Evolutionary conservation across 2,888 invertebrate genomes (phyloP).

Genomic region (Biston betularia): DNA sequence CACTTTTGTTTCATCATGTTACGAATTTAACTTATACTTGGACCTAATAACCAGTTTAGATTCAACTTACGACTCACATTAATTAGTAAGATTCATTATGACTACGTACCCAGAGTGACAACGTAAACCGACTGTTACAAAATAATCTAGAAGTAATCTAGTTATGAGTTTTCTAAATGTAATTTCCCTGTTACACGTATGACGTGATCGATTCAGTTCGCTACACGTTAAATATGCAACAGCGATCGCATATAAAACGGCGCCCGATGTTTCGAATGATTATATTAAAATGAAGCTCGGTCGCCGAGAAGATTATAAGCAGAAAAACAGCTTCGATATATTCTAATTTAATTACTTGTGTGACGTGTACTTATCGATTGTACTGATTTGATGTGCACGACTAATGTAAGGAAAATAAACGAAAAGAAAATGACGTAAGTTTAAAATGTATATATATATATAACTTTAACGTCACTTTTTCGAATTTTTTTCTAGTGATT

Average conservation of each 20-base stretch:
- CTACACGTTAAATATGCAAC: constrained; percentile 40
- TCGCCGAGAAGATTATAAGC: not conserved
- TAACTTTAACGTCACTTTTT: not conserved
- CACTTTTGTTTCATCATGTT: no score
- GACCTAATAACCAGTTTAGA: not conserved
- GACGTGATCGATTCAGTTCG: constrained; percentile 22
- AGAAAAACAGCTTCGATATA: not conserved
- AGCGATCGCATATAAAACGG: constrained; percentile 65
- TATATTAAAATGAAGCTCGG: constrained; percentile 39
- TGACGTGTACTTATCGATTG: not conserved
- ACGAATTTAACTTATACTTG: no score
- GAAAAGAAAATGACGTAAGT: not conserved
- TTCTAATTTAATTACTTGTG: not conserved
- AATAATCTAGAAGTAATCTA: constrained; percentile 4
- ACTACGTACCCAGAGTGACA: not conserved
- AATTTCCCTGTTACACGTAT: constrained; percentile 25
- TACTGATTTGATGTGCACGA: not conserved
- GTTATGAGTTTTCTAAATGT: constrained; percentile 31
- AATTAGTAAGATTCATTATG: no score
- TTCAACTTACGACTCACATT: not conserved
- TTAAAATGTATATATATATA: not conserved
- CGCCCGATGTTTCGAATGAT: constrained; percentile 62
- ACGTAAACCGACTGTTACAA: not conserved
- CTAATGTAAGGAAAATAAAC: not conserved
- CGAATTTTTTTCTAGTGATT: not conserved